A percentile compares a stretch with the other conserved stretches of the same genome.
These are phyloP conservation scores for Antheraea pernyi DNA, from an alignment of 1,140 invertebrate species.

Conservation along the genomic window DNA sequence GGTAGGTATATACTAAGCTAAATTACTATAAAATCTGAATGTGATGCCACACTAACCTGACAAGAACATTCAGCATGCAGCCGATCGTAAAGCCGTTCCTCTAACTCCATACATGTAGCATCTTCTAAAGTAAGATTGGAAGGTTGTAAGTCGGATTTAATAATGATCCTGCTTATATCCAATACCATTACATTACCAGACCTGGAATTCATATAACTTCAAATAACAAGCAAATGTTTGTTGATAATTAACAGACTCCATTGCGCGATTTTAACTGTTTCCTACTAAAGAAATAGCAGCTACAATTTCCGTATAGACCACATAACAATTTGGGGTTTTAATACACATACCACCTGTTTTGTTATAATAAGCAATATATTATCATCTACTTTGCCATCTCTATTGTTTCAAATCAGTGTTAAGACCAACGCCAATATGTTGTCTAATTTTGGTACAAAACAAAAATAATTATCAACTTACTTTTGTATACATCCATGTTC, in stretches of 20 bases:
- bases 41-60: slow-evolving; percentile 76
- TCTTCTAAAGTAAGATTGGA: slow-evolving; percentile 85
- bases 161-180: slow-evolving; percentile 85
- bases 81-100: slow-evolving; percentile 89
- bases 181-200: slow-evolving; percentile 86
- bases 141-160: slow-evolving; percentile 88
- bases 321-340: too few species aligned
- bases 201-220: slow-evolving; percentile 56
- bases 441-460: not conserved
- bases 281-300: too few species aligned
- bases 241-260: too few species aligned
- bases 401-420: too few species aligned
- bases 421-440: too few species aligned
- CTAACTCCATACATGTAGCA: slow-evolving; percentile 90
- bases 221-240: too few species aligned
- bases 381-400: too few species aligned
- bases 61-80: slow-evolving; percentile 85
- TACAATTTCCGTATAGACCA: too few species aligned
- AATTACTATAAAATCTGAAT: not conserved
- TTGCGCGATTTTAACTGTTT: too few species aligned
- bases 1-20: too few species aligned
- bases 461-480: slow-evolving; percentile 72
- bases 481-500: slow-evolving; percentile 88
- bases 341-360: too few species aligned
- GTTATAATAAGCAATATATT: too few species aligned